A percentile compares a stretch with the other conserved stretches of the same genome.
Conservation (phyloP, 2,797 vertebrate genomes). For the Pipistrellus kuhlii region DNA sequence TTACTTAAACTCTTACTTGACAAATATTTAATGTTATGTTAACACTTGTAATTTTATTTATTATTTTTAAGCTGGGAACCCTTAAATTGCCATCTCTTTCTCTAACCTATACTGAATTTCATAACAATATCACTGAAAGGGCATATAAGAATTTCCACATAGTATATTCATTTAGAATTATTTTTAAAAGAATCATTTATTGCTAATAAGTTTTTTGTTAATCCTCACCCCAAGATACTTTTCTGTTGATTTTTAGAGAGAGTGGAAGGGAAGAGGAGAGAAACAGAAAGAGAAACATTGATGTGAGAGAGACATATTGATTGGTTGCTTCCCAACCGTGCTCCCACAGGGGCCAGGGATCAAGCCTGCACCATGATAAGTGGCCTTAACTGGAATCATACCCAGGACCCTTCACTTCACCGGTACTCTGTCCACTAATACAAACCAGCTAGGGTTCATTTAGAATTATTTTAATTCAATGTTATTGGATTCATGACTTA, state of each 20-base stretch:
- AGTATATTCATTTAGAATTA: conserved; percentile 21
- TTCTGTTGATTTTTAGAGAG: too few species aligned
- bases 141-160: conserved; percentile 44
- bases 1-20: conserved; percentile 26
- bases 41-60: conserved; percentile 44
- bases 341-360: too few species aligned
- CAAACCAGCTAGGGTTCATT: neutral
- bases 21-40: conserved; percentile 7
- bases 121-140: conserved; percentile 3
- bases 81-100: neutral
- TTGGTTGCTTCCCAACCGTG: too few species aligned
- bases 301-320: too few species aligned
- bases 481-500: conserved; percentile 29
- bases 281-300: too few species aligned
- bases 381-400: too few species aligned
- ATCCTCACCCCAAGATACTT: too few species aligned
- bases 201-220: too few species aligned
- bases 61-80: neutral
- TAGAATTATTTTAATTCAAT: conserved; percentile 38
- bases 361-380: too few species aligned
- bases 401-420: too few species aligned
- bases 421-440: too few species aligned
- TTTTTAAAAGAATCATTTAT: neutral
- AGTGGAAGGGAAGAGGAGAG: too few species aligned
- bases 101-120: neutral